phyloP scores from a whole-genome alignment of 2,888 invertebrate genomes.

The Tholera decimalis region DNA sequence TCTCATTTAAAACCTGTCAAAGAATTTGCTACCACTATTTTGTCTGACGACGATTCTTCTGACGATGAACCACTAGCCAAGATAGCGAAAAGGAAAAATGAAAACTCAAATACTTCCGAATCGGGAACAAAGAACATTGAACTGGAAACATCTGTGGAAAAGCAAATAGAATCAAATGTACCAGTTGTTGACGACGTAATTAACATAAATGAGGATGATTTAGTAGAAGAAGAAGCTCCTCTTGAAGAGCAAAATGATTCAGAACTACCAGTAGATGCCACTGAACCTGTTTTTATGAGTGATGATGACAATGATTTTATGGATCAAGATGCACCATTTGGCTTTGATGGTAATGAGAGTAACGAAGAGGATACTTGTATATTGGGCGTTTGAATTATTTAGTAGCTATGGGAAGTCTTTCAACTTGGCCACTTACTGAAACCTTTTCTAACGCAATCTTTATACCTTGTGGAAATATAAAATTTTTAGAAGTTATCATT shows the following conservation, averaged over 20 bases:
- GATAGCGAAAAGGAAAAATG: slow-evolving; percentile 72
- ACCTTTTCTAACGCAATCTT: background rate
- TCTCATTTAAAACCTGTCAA: background rate
- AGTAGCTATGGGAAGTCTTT: background rate
- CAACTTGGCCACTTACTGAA: no score
- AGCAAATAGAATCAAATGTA: background rate
- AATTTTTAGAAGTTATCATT: background rate
- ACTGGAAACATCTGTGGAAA: background rate
- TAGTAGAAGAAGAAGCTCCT: background rate
- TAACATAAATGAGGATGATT: background rate
- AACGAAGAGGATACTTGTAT: slow-evolving; percentile 67
- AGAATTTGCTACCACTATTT: slow-evolving; percentile 13
- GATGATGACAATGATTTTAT: slow-evolving; percentile 9
- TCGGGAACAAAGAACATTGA: background rate
- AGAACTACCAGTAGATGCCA: background rate
- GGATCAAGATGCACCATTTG: slow-evolving; percentile 22
- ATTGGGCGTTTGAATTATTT: slow-evolving; percentile 69
- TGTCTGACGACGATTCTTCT: slow-evolving; percentile 73
- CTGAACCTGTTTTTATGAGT: slow-evolving; percentile 7
- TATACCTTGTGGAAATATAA: background rate
- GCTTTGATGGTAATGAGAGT: slow-evolving; percentile 8
- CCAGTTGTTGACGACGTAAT: background rate
- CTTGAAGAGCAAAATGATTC: slow-evolving; percentile 5
- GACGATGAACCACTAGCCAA: slow-evolving; percentile 84
- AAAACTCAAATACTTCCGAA: background rate